These are phyloP conservation scores for Hydra vulgaris DNA, from an alignment of 30 jellyfish, hydroid and myxozoan genomes.

Conservation along the genomic window DNA sequence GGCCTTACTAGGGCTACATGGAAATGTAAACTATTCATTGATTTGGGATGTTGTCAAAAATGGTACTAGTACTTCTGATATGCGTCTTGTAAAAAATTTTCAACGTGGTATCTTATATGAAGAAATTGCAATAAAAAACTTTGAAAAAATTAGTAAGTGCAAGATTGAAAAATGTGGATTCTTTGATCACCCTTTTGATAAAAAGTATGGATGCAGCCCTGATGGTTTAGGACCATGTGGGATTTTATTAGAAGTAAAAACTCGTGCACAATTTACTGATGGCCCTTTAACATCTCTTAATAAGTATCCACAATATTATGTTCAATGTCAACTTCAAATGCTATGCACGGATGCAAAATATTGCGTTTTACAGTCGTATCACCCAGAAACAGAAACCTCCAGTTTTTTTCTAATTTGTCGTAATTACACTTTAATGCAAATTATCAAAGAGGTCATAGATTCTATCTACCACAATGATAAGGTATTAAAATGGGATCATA, in stretches of 20 bases:
- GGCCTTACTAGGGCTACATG: not conserved
- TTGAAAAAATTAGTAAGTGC: not conserved
- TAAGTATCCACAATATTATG: not conserved
- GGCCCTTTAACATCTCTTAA: not conserved
- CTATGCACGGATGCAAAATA: slow-evolving; percentile 18
- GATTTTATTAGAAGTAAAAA: slow-evolving; percentile 7
- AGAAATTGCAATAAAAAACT: not conserved
- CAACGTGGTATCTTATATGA: slow-evolving; percentile 8
- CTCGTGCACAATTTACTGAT: slow-evolving; percentile 1
- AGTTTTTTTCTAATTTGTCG: slow-evolving; percentile 4
- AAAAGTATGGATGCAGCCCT: slow-evolving; percentile 12
- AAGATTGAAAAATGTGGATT: not conserved
- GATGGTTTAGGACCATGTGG: slow-evolving; percentile 1
- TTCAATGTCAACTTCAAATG: slow-evolving; percentile 3
- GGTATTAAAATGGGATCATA: slow-evolving; percentile 3
- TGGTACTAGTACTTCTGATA: slow-evolving; percentile 1
- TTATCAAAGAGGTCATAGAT: slow-evolving; percentile 3
- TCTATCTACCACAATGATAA: not conserved
- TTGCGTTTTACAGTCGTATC: slow-evolving; percentile 13
- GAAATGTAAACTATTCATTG: not conserved
- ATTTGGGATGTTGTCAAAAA: slow-evolving; percentile 12
- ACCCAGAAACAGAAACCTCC: slow-evolving; percentile 9
- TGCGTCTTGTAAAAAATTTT: not conserved
- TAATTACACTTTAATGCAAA: slow-evolving; percentile 1
- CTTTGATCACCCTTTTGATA: slow-evolving; percentile 8